Base-by-base conservation (phyloP, 2,797 vertebrate genomes). In the Anisognathus igniventris region DNA sequence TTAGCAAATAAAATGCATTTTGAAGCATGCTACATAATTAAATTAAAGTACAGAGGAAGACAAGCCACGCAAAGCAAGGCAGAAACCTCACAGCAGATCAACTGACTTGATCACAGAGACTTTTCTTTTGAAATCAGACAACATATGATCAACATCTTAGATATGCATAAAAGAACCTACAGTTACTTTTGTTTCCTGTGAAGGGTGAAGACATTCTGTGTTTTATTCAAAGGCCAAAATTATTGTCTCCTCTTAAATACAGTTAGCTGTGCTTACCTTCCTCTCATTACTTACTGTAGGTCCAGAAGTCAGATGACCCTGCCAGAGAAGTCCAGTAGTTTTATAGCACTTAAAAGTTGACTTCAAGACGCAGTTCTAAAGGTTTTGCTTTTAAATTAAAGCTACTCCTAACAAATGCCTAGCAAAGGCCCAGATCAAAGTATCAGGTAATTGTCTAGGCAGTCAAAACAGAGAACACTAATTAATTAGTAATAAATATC, bases 401-500 rank as follows among this genome's bases (percentile, higher is more conserved):
- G 56, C 18, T 61, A 24, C 66, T 90, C 56, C 58, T 50, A 91
- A 88, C 45, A 88, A 93, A 83, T 67, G 62, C 42, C 51, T 62
- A 71, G 56, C 64, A 92, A 77, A 87, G 74, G 61, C 73, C 60
- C 45, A 64, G 37, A 65, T 81, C 54, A 95, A 88, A 81, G 60
- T 74, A 92, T 86, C 92, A 93, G 86, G 68, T 74, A 92, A 72
- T 88, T 48, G 35, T 89, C 89, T 81, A 67, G 95, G 87, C 83
- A 93, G 86, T 86, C 87, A 70, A 95, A 92, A 87, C 71, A 57
- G 50, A 88, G 84, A 95, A 93, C 65, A 10, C 37, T 96, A 96
- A 96, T 98, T 95, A 97, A 98, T 98, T 98, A 98, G 87, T 98
- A 96, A 98, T 97, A 90, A 93, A 88, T 79, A 90, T 62, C 68